Conservation (phyloP, 2,888 invertebrate species). For the Cantharis lateralis region DNA sequence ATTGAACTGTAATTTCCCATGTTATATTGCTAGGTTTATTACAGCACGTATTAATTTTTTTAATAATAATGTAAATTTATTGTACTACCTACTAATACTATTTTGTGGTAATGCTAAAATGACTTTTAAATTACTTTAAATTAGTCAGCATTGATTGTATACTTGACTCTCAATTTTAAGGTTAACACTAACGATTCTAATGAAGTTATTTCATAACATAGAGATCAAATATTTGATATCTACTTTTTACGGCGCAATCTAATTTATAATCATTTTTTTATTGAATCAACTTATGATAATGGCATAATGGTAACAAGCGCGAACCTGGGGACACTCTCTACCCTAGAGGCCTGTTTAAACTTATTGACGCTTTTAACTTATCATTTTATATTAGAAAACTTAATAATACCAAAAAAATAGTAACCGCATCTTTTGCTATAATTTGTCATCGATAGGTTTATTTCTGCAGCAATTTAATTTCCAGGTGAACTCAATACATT, state of each 20-base stretch:
- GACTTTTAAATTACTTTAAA: background rate
- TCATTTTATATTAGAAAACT: too few species aligned
- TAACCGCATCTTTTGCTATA: too few species aligned
- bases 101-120: background rate
- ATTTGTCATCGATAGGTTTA: too few species aligned
- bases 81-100: background rate
- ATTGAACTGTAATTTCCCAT: background rate
- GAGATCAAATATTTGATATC: background rate
- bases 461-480: too few species aligned
- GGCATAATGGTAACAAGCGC: background rate
- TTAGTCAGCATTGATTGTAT: background rate
- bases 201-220: too few species aligned
- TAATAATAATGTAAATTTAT: background rate
- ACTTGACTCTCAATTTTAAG: background rate
- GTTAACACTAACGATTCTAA: background rate
- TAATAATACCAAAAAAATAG: too few species aligned
- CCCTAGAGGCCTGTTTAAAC: too few species aligned
- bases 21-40: too few species aligned
- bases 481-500: too few species aligned
- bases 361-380: too few species aligned
- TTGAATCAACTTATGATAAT: background rate
- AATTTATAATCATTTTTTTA: background rate
- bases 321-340: too few species aligned
- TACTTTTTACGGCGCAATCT: background rate
- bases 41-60: background rate